A percentile compares a stretch with the other conserved stretches of the same genome.
These are phyloP conservation scores for Xestia rhomboidea DNA, from an alignment of 2,888 invertebrate genomes.

Conservation along the genomic window DNA sequence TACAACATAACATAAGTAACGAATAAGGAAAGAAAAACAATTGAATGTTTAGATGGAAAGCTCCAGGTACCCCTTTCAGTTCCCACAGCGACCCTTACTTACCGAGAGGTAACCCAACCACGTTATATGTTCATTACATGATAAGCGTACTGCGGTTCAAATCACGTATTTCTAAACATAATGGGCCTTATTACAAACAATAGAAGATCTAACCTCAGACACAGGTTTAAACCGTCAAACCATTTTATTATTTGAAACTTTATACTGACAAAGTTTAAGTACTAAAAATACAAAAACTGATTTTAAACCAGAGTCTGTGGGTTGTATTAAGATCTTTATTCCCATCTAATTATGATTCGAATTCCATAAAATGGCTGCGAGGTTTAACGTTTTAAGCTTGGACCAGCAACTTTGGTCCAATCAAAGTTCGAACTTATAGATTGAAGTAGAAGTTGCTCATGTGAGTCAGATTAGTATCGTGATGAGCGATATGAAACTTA, in stretches of 20 bases:
- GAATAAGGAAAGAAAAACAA: slow-evolving; percentile 6
- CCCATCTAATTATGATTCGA: not conserved
- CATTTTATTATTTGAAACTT: not conserved
- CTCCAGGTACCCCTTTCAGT: not conserved
- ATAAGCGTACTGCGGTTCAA: not conserved
- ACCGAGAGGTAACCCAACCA: not conserved
- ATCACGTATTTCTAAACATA: not conserved
- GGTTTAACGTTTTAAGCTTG: not conserved
- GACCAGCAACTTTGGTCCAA: not conserved
- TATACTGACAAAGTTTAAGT: not conserved
- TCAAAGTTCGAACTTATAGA: not conserved
- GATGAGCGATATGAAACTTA: not conserved
- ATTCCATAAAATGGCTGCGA: not conserved
- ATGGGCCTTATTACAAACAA: not conserved
- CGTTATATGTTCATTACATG: slow-evolving; percentile 16
- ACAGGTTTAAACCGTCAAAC: not conserved
- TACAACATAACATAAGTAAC: too few relatives aligned
- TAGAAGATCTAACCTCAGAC: not conserved
- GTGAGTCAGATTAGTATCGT: not conserved
- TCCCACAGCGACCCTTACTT: slow-evolving; percentile 29
- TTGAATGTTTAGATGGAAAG: slow-evolving; percentile 3
- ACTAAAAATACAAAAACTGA: not conserved
- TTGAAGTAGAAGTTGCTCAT: not conserved
- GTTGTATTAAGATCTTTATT: not conserved
- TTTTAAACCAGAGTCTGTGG: not conserved